Evolutionary conservation across 1,140 invertebrate genomes (phyloP).

Genomic region (Plutomurus gul): DNA sequence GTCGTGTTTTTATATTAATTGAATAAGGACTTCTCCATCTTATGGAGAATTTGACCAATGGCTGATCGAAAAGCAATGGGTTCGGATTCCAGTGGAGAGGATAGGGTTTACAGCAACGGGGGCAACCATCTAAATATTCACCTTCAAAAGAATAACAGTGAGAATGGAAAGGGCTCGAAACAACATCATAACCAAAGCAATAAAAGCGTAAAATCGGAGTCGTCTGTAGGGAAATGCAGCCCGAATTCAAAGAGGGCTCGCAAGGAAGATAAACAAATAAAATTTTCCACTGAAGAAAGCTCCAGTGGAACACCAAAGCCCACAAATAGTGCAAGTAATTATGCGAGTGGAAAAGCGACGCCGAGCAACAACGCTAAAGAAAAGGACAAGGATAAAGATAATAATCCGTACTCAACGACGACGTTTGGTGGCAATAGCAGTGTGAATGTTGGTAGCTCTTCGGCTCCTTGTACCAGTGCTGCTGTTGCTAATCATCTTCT

Average conservation of each 20-base stretch:
- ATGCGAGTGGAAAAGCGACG: conserved; percentile 4
- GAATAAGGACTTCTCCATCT: background rate
- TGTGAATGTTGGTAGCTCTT: background rate
- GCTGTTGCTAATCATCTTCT: background rate
- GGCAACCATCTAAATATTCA: background rate
- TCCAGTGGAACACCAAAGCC: background rate
- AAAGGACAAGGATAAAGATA: background rate
- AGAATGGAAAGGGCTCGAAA: conserved; percentile 9
- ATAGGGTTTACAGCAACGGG: background rate
- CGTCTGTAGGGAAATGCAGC: conserved; percentile 12
- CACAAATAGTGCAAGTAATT: background rate
- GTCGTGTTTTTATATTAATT: no score
- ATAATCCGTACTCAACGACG: background rate
- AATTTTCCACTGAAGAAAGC: background rate
- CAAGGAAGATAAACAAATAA: conserved; percentile 15
- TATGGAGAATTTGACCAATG: background rate
- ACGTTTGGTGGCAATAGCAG: background rate
- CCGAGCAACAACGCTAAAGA: background rate
- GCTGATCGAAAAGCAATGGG: background rate
- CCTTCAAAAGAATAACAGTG: background rate
- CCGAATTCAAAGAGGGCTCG: conserved; percentile 17
- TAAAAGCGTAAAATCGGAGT: background rate
- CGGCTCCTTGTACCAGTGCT: background rate
- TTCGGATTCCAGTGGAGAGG: background rate
- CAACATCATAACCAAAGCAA: background rate